These are phyloP conservation scores for Noctua janthina DNA, from an alignment of 2,888 invertebrate species.

Conservation along the genomic window DNA sequence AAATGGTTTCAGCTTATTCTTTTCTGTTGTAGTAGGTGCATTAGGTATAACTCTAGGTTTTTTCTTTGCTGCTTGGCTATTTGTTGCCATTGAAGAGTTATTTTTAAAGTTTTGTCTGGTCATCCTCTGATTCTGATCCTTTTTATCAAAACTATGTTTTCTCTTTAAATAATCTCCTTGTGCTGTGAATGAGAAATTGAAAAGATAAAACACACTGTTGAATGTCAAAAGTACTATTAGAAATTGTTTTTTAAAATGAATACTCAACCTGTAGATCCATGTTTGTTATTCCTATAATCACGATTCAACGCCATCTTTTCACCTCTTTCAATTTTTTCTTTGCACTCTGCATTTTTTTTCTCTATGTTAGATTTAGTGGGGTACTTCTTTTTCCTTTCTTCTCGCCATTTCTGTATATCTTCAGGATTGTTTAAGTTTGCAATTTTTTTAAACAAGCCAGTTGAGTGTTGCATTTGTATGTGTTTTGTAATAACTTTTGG, in stretches of 20 bases:
- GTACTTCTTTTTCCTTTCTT: conserved; percentile 94
- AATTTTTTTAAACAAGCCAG: conserved; percentile 95
- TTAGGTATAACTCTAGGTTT: conserved; percentile 67
- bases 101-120: conserved; percentile 46
- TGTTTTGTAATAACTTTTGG: conserved; percentile 95
- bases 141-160: conserved; percentile 60
- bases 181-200: conserved; percentile 44
- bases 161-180: conserved; percentile 61
- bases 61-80: conserved; percentile 62
- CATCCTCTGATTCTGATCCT: conserved; percentile 45
- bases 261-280: conserved; percentile 67
- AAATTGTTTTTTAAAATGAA: not conserved
- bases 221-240: not conserved
- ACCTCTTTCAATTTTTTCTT: conserved; percentile 93
- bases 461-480: conserved; percentile 95
- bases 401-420: conserved; percentile 96
- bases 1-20: conserved; percentile 85
- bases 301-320: conserved; percentile 91
- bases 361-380: conserved; percentile 93
- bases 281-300: conserved; percentile 74
- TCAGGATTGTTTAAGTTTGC: conserved; percentile 94
- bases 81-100: conserved; percentile 24
- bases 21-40: conserved; percentile 67
- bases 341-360: conserved; percentile 90
- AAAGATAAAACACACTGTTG: conserved; percentile 5